Evolutionary conservation across 2,797 vertebrate genomes (phyloP), one percentile per base, ranked within the genome.

Genomic region (Cheirogaleus major): DNA sequence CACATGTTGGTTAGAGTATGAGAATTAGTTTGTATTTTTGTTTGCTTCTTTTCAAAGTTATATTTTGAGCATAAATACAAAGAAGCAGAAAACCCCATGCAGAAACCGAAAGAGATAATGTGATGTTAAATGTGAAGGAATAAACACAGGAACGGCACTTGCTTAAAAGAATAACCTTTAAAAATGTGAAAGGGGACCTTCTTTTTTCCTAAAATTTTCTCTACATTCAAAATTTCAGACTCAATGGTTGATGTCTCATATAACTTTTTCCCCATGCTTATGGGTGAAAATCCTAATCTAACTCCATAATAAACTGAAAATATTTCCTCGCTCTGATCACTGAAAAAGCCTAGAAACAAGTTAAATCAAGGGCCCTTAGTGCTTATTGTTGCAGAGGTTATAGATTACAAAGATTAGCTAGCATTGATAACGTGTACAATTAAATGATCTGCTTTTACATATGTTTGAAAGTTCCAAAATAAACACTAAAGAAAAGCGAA

Each of bases 1-100:
- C 0, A 0, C 1, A 0, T 75, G 57, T 67, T 20, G 0, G 35
- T 57, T 45, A 10, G n/a, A 30, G 45, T 78, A 61, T 38, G 70
- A 41, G 12, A 10, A 57, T 95, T 92, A 43, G 43, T 72, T 70
- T 67, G 22, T 78, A 87, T 59, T 70, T 48, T 86, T 84, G 4
- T 69, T 92, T 79, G 4, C 4, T 45, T 79, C 52, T 22, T 73
- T 79, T 69, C 80, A 41, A 57, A 76, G 86, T 73, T 89, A 38
- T 20, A 76, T n/a, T 52, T 3, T 7, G 35, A 93, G 61, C 27
- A 63, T 11, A 32, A 61, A 81, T 73, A 91, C 59, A 17, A 87
- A 92, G 41, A 50, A 73, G 38, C 1, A 52, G 20, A 85, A 81
- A 0, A 0, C 45, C 50, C 14, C 17, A 50, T 14, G 6, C 22